Evolutionary conservation across 2,797 vertebrate genomes (phyloP), one percentile per base, ranked within the genome.

Genomic region (Chaenodraco wilsoni): DNA sequence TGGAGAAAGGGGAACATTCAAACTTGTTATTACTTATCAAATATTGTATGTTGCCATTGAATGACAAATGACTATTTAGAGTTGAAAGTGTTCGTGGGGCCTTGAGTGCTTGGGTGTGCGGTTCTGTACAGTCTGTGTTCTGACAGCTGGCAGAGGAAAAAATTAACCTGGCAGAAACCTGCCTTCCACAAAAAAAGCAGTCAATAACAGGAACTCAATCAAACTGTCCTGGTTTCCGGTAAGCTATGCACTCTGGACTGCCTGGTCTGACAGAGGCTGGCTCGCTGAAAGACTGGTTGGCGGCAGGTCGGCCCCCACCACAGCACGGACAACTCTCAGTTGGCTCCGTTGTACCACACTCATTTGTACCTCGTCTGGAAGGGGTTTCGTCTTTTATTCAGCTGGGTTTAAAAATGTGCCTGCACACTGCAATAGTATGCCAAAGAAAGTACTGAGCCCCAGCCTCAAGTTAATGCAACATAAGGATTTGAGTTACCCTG

Each of bases 141-240:
- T 90, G 88, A 91, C 92, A 91, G 90, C 88, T 91, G 90, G 90
- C 87, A 86, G 70, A 78, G 86, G 79, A 89, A 79, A 89, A 27
- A 87, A 89, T 84, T 65, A 85, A 82, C 80, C 91, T 93, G 88
- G 88, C 91, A 93, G 78, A 94, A 93, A 93, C 88, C 90, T 93
- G 91, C 89, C 86, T 90, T 91, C 88, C 87, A 85, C 88, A 93
- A 91, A 87, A 88, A 89, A 88, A 93, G 93, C 83, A 95, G 95
- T 95, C 95, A 97, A 95, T 95, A 96, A 96, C 96, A 97, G 96
- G 96, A 98, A 97, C 94, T 96, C 91, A 92, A 94, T 96, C 95
- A 96, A 96, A 96, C 95, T 95, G 95, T 91, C 82, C 94, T 88
- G 93, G 94, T 96, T 97, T 96, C 96, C 94, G 88, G 93, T 76